A percentile compares a stretch with the other conserved stretches of the same genome.
Evolutionary conservation across 2,113 vertebrate genomes (phyloP).

Genomic region (Microcebus griseorufus): DNA sequence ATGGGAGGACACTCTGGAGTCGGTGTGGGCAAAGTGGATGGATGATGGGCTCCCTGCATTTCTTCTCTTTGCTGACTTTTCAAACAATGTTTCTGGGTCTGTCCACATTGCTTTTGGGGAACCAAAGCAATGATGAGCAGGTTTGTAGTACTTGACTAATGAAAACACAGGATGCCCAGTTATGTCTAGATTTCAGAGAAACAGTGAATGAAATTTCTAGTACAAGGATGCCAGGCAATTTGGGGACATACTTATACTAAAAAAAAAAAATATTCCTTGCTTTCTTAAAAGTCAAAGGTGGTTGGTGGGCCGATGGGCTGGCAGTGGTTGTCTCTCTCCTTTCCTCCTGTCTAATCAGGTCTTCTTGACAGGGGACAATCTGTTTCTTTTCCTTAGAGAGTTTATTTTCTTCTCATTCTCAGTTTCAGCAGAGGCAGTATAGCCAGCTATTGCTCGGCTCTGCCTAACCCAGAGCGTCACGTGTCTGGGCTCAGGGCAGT

Average conservation of each 20-base stretch:
- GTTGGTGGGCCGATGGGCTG: not conserved
- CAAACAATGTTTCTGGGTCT: not conserved
- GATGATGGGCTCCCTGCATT: not conserved
- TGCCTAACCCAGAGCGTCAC: not conserved
- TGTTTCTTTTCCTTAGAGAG: not conserved
- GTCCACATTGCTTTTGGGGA: not conserved
- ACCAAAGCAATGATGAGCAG: not conserved
- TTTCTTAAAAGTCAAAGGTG: not conserved
- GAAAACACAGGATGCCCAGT: not conserved
- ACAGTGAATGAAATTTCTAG: not conserved
- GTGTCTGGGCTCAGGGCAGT: not conserved
- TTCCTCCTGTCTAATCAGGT: not conserved
- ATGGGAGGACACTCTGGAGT: not conserved
- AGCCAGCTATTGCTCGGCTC: not conserved
- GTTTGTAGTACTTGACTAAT: not conserved
- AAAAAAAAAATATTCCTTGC: not conserved
- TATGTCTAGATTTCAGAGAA: not conserved
- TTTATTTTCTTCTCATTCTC: constrained; percentile 8
- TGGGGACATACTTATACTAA: not conserved
- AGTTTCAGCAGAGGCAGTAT: not conserved
- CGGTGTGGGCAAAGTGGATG: too few species aligned
- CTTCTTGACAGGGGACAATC: not conserved
- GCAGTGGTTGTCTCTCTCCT: fast-evolving
- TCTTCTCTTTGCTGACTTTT: constrained; percentile 8
- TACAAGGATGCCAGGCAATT: not conserved